A percentile compares a stretch with the other conserved stretches of the same genome.
Conservation (phyloP, 2,797 vertebrate species). For the Sebastolobus altivelis region DNA sequence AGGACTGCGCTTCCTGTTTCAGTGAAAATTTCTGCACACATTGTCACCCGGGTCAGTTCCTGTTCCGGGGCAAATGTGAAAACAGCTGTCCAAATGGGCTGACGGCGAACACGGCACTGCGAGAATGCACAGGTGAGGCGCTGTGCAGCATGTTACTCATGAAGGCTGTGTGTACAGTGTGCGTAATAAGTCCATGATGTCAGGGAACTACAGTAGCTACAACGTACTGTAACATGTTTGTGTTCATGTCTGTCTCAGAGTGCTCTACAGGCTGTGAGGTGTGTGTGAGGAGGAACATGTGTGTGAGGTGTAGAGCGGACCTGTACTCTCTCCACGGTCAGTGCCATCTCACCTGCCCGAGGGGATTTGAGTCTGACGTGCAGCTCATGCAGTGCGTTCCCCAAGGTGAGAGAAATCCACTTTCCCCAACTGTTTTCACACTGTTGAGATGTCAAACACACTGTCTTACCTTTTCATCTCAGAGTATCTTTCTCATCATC, state of each 20-base stretch:
- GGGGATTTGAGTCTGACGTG: slow-evolving; percentile 87
- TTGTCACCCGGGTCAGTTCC: slow-evolving; percentile 67
- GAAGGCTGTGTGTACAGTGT: neutral
- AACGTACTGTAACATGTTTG: neutral
- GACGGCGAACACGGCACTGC: slow-evolving; percentile 44
- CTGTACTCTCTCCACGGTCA: slow-evolving; percentile 89
- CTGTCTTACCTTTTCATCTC: neutral
- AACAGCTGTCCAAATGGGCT: slow-evolving; percentile 69
- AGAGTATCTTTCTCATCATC: slow-evolving; percentile 5
- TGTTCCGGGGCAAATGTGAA: slow-evolving; percentile 73
- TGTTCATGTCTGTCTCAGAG: slow-evolving; percentile 82
- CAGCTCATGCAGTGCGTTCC: slow-evolving; percentile 90
- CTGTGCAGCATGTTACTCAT: neutral
- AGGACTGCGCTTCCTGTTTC: slow-evolving; percentile 74
- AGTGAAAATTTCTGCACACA: slow-evolving; percentile 77
- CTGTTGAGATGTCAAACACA: neutral
- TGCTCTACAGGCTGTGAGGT: slow-evolving; percentile 91
- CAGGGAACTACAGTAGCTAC: neutral
- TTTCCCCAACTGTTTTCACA: neutral
- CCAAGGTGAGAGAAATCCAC: slow-evolving; percentile 82
- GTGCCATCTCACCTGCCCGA: slow-evolving; percentile 90
- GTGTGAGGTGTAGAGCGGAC: slow-evolving; percentile 89
- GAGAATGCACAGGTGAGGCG: slow-evolving; percentile 73
- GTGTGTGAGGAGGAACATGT: slow-evolving; percentile 90
- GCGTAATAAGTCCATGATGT: neutral